Evolutionary conservation across 1,140 invertebrate species (phyloP).

Genomic region (Euura lappo): DNA sequence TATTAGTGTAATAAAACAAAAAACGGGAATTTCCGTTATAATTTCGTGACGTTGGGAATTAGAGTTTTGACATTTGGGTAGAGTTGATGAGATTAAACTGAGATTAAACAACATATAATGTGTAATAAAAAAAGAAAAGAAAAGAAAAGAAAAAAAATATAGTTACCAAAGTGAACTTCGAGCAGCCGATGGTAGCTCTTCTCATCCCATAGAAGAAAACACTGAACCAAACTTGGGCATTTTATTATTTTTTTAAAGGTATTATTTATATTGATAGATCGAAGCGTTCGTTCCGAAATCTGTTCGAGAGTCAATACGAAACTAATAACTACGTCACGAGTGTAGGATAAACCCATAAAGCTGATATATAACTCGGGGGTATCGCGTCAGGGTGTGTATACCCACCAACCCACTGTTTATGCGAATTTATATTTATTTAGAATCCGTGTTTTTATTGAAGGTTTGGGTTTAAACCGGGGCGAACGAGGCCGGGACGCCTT

Average conservation of each 20-base stretch:
- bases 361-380: conserved; percentile 17
- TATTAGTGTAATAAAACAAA: neutral
- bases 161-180: neutral
- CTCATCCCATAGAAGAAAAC: conserved; percentile 6
- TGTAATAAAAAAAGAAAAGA: neutral
- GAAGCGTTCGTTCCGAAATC: neutral
- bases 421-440: conserved; percentile 28
- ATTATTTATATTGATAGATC: neutral
- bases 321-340: conserved; percentile 2
- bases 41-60: neutral
- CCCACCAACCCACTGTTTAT: conserved; percentile 49
- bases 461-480: conserved; percentile 21
- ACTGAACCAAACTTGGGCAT: conserved; percentile 15
- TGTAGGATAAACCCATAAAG: conserved; percentile 17
- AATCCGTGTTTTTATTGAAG: conserved; percentile 20
- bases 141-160: neutral
- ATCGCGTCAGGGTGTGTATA: conserved; percentile 48
- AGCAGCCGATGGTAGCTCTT: conserved; percentile 8
- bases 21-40: neutral
- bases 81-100: too few relatives aligned
- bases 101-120: too few relatives aligned
- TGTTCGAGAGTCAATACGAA: neutral
- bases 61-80: neutral
- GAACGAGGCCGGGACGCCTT: conserved; percentile 33
- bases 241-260: neutral